These are phyloP conservation scores for Caenorhabditis wallacei DNA, from an alignment of 2,888 invertebrate genomes.

Conservation along the genomic window DNA sequence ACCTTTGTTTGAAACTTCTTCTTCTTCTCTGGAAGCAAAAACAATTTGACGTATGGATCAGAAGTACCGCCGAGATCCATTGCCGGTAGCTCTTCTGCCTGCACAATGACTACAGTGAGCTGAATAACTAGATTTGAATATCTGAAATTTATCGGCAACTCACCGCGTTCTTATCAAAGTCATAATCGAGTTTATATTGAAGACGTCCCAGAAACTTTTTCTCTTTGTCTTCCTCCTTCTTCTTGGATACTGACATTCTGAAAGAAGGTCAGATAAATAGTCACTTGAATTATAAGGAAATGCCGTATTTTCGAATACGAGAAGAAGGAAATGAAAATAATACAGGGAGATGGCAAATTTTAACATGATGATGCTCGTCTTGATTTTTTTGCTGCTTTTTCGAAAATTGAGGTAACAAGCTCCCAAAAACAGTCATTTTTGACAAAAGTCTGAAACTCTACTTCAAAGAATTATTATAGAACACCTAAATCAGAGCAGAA, in stretches of 20 bases:
- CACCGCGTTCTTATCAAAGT: slow-evolving; percentile 96
- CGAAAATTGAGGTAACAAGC: too few relatives aligned
- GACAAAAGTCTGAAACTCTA: too few relatives aligned
- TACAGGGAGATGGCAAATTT: too few relatives aligned
- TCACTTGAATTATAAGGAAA: too few relatives aligned
- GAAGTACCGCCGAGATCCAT: slow-evolving; percentile 99
- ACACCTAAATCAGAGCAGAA: too few relatives aligned
- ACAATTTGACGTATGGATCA: slow-evolving; percentile 96
- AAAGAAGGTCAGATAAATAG: slow-evolving; percentile 10
- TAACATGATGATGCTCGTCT: too few relatives aligned
- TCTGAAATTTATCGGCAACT: too few relatives aligned
- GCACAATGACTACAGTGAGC: slow-evolving; percentile 96
- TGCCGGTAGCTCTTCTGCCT: slow-evolving; percentile 97
- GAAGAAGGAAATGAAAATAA: too few relatives aligned
- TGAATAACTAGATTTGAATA: slow-evolving; percentile 80
- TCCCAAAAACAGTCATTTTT: too few relatives aligned
- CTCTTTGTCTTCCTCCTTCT: slow-evolving; percentile 82
- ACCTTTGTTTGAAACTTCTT: slow-evolving; percentile 98
- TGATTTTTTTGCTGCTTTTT: too few relatives aligned
- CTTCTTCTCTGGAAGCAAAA: slow-evolving; percentile 98
- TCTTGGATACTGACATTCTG: slow-evolving; percentile 72
- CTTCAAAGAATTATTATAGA: too few relatives aligned
- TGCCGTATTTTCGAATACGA: too few relatives aligned
- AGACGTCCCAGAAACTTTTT: slow-evolving; percentile 90
- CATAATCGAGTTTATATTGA: slow-evolving; percentile 94